Evolutionary conservation across 2,113 vertebrate species (phyloP).

Genomic region (Labeo rohita): DNA sequence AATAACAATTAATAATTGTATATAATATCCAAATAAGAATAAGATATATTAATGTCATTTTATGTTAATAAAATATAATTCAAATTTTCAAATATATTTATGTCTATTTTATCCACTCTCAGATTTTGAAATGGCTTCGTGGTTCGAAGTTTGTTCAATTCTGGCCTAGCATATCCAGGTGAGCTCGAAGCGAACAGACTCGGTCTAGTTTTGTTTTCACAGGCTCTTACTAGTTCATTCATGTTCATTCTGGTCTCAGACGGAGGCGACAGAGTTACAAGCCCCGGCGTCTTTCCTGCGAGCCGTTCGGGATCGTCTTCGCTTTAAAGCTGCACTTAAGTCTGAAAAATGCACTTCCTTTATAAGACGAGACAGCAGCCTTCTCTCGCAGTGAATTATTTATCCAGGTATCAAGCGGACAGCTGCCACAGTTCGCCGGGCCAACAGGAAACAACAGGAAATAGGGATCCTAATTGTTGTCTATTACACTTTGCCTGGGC

Average conservation of each 20-base stretch:
- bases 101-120: background rate
- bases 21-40: too few relatives aligned
- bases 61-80: too few relatives aligned
- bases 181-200: background rate
- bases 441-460: slow-evolving; percentile 49
- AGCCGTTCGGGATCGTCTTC: background rate
- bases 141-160: background rate
- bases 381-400: slow-evolving; percentile 52
- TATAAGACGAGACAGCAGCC: slow-evolving; percentile 30
- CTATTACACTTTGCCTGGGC: slow-evolving; percentile 40
- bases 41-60: too few relatives aligned
- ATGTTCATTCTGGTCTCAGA: background rate
- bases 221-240: background rate
- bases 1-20: too few relatives aligned
- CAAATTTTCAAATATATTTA: background rate
- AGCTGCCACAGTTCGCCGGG: background rate
- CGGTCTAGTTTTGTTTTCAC: background rate
- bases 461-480: slow-evolving; percentile 50
- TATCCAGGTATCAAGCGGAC: slow-evolving; percentile 43
- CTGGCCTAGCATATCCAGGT: background rate
- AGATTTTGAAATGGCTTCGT: background rate
- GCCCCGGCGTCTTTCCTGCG: background rate
- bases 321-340: slow-evolving; percentile 54
- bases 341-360: slow-evolving; percentile 50
- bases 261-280: background rate